These are phyloP conservation scores for Opisthograptis luteolata DNA, from an alignment of 2,888 invertebrate species.

Conservation along the genomic window DNA sequence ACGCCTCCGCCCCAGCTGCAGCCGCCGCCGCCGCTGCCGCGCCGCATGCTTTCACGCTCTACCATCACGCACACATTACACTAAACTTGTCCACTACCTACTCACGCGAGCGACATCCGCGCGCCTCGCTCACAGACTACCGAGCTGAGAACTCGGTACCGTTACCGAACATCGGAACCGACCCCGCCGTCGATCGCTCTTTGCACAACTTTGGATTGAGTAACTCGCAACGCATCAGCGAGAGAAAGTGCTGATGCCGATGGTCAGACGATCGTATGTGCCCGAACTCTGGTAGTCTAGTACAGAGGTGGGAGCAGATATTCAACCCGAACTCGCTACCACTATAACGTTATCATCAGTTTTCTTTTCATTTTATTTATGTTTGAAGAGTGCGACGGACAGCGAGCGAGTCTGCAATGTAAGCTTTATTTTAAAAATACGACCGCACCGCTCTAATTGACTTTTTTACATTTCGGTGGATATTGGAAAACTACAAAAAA, in stretches of 20 bases:
- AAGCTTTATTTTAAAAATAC: slow-evolving; percentile 50
- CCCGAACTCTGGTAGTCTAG: slow-evolving; percentile 48
- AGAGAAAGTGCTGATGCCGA: slow-evolving; percentile 76
- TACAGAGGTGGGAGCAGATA: slow-evolving; percentile 59
- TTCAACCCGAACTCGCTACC: too few species aligned
- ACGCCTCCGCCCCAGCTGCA: slow-evolving; percentile 78
- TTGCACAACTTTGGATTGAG: slow-evolving; percentile 70
- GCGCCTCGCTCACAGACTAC: slow-evolving; percentile 57
- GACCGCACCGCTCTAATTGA: slow-evolving; percentile 30
- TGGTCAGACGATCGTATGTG: slow-evolving; percentile 59
- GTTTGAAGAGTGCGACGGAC: slow-evolving; percentile 16
- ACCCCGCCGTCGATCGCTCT: slow-evolving; percentile 53
- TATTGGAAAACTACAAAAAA: too few species aligned
- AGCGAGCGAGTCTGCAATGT: neutral
- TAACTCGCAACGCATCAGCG: slow-evolving; percentile 72
- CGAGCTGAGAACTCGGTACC: too few species aligned
- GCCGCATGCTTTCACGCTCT: slow-evolving; percentile 73
- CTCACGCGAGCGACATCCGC: slow-evolving; percentile 54
- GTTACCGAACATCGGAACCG: slow-evolving; percentile 47
- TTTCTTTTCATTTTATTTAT: too few species aligned
- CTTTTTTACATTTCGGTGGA: too few species aligned
- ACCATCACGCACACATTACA: slow-evolving; percentile 76
- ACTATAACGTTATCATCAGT: too few species aligned
- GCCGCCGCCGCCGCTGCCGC: slow-evolving; percentile 70
- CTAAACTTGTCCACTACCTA: slow-evolving; percentile 41